Evolutionary conservation across 2,113 vertebrate genomes (phyloP), one percentile per base, ranked within the genome.

Genomic region (Crotalus viridis): DNA sequence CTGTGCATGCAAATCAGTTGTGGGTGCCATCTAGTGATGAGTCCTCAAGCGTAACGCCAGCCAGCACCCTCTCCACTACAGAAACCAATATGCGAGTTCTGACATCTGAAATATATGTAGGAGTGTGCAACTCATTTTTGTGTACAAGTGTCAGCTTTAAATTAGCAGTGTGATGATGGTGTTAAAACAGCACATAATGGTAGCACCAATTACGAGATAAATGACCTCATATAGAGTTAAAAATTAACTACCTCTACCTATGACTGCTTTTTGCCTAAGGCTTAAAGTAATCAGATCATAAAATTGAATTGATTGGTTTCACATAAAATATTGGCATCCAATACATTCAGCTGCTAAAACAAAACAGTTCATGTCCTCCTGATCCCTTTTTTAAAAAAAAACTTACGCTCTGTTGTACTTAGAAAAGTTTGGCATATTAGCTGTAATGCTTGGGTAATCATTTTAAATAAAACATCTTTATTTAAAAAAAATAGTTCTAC

Each of bases 341-440:
- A 10, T 24, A 39, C 22, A 61, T 52, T 87, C 28, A 51, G 28
- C 24, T 51, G 43, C 21, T 6, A 33, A 64, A 85, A 85, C 28
- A 85, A 19, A 86, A 91, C 94, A 94, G 94, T 94, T 93, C 94
- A 92, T 86, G 94, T 91, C 95, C 94, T 81, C 91, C 94, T 94
- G 15, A 2, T 51, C 90, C 92, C 89, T 93, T 55, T 94, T 96
- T 54, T 1, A 39, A 39, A 39, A 39, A 39, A 39, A 39, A 81
- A 81, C 33, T 17, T 21, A 21, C 0, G 3, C 7, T 43, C 6
- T 21, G 74, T 43, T 43, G 17, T 81, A 81, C 33, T 81, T 81
- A 43, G 17, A 19, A 81, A 21, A 10, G 17, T 81, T 81, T 81
- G 33, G 3, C 74, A 81, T 81, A 33, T 33, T 33, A 69, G 2